Percentiles rank a stretch among this genome's conserved stretches.
These are phyloP conservation scores for Idaea straminata DNA, from an alignment of 2,888 invertebrate genomes.

Conservation along the genomic window DNA sequence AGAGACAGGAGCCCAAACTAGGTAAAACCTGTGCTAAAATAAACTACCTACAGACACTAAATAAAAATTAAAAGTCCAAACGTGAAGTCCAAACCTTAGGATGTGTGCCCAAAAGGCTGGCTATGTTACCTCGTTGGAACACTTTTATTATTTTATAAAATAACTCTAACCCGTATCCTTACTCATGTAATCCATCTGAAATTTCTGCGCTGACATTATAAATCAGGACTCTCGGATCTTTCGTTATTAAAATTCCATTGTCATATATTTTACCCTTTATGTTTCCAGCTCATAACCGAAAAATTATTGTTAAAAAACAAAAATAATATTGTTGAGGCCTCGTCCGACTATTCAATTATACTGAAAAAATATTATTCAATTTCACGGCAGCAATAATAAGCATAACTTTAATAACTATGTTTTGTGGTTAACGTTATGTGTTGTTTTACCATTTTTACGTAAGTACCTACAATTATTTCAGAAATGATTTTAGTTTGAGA, in stretches of 20 bases:
- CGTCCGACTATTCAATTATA: conserved; percentile 15
- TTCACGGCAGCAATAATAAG: conserved; percentile 23
- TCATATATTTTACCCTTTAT: conserved; percentile 26
- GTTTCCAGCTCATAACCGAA: conserved; percentile 22
- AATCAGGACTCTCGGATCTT: conserved; percentile 18
- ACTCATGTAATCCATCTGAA: conserved; percentile 51
- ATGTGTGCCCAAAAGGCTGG: too few species aligned
- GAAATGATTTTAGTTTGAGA: too few species aligned
- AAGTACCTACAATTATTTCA: too few species aligned
- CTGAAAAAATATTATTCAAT: conserved; percentile 21
- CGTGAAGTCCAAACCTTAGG: too few species aligned
- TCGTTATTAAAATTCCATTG: conserved; percentile 21
- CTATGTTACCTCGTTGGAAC: too few species aligned
- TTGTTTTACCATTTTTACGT: too few species aligned
- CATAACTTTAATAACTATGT: conserved; percentile 19
- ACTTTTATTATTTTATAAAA: background rate
- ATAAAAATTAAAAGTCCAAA: too few species aligned
- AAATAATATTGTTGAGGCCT: conserved; percentile 22
- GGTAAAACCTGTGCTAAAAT: too few species aligned
- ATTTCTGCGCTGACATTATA: conserved; percentile 44
- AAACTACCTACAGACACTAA: too few species aligned
- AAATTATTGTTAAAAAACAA: conserved; percentile 23
- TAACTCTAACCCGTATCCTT: background rate
- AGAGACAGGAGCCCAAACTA: too few species aligned
- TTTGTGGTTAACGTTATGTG: too few species aligned